These are phyloP conservation scores for Sebastes jordani DNA, from an alignment of 2,797 vertebrate species.

Conservation along the genomic window DNA sequence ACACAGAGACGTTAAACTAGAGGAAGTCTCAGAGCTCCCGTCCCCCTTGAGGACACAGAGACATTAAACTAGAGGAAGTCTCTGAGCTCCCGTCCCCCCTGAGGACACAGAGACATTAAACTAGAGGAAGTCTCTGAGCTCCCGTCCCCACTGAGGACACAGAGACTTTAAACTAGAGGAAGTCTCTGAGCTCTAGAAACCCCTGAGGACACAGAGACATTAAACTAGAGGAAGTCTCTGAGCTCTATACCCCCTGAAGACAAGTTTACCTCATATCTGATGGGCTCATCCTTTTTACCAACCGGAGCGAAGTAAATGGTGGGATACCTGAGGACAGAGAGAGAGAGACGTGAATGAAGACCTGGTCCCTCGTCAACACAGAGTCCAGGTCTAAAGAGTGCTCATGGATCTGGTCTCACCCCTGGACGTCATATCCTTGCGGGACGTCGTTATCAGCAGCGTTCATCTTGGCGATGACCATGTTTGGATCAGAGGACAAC, in stretches of 20 bases:
- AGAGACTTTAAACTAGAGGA: too few relatives aligned
- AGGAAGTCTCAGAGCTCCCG: slow-evolving; percentile 78
- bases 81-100: not conserved
- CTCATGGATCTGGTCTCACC: slow-evolving; percentile 65
- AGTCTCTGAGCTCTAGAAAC: too few relatives aligned
- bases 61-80: slow-evolving; percentile 66
- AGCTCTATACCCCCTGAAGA: slow-evolving; percentile 76
- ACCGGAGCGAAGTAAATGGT: slow-evolving; percentile 78
- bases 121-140: slow-evolving; percentile 64
- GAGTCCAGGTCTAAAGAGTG: too few relatives aligned
- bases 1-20: slow-evolving; percentile 37
- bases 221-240: slow-evolving; percentile 69
- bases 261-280: slow-evolving; percentile 76
- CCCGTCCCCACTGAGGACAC: too few relatives aligned
- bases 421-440: slow-evolving; percentile 77
- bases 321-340: slow-evolving; percentile 72
- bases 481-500: slow-evolving; percentile 65
- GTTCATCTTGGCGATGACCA: slow-evolving; percentile 82
- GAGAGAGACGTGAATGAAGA: not conserved
- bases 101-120: too few relatives aligned
- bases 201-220: too few relatives aligned
- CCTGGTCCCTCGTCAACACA: not conserved
- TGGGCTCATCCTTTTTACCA: slow-evolving; percentile 77
- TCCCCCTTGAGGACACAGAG: slow-evolving; percentile 28
- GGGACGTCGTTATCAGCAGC: slow-evolving; percentile 81